phyloP scores from a whole-genome alignment of 2,113 vertebrate species.

The Lipophrys pholis region DNA sequence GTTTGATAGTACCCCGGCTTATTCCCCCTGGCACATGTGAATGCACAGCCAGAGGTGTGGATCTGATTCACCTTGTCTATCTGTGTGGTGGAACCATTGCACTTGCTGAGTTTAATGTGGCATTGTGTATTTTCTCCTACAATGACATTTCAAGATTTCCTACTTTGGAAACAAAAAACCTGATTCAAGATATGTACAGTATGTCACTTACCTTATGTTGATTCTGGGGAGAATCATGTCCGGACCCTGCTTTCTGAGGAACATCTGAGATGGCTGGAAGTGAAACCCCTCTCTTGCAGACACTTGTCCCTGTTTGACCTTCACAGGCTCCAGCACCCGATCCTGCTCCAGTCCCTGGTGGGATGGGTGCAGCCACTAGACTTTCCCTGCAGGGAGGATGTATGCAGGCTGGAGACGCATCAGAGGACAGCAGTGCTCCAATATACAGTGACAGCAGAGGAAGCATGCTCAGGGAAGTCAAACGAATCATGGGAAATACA shows the following conservation, averaged over 20 bases:
- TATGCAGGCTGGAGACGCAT: slow-evolving; percentile 67
- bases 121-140: background rate
- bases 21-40: slow-evolving; percentile 23
- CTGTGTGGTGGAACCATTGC: background rate
- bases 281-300: slow-evolving; percentile 54
- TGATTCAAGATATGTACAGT: background rate
- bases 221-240: slow-evolving; percentile 47
- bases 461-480: slow-evolving; percentile 48
- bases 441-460: slow-evolving; percentile 65
- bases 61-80: slow-evolving; percentile 2
- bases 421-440: slow-evolving; percentile 65
- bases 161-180: background rate
- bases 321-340: slow-evolving; percentile 58
- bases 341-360: slow-evolving; percentile 51
- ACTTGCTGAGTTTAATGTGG: background rate
- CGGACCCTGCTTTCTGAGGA: slow-evolving; percentile 56
- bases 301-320: slow-evolving; percentile 60
- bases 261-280: slow-evolving; percentile 48
- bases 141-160: background rate
- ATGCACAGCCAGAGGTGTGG: slow-evolving; percentile 4
- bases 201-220: slow-evolving; percentile 67
- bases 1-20: slow-evolving; percentile 1
- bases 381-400: slow-evolving; percentile 76
- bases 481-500: slow-evolving; percentile 48
- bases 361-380: slow-evolving; percentile 77